These are phyloP conservation scores for Ethmia dodecea DNA, from an alignment of 2,888 invertebrate species.

Conservation along the genomic window DNA sequence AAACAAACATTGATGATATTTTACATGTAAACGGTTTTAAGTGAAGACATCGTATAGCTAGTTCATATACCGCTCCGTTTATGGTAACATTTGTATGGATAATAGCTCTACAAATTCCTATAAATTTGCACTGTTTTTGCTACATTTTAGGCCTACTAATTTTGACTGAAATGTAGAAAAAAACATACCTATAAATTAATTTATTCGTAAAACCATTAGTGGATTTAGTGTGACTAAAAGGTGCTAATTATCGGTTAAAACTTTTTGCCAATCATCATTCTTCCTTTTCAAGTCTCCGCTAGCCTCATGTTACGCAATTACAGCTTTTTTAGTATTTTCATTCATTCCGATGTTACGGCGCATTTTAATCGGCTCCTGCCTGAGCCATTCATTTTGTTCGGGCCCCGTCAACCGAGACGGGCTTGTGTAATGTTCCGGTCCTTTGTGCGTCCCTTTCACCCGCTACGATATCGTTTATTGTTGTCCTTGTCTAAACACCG, in stretches of 20 bases:
- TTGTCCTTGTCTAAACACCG: conserved; percentile 40
- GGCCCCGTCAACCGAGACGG: conserved; percentile 68
- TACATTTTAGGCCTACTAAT: background rate
- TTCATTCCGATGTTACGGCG: conserved; percentile 62
- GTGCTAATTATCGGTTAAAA: background rate
- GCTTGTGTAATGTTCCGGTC: conserved; percentile 70
- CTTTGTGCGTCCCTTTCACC: conserved; percentile 29
- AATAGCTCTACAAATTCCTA: too few relatives aligned
- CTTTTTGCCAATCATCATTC: conserved; percentile 20
- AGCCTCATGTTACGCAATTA: conserved; percentile 63
- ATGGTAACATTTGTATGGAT: too few relatives aligned
- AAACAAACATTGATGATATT: too few relatives aligned
- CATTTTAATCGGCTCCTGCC: conserved; percentile 64
- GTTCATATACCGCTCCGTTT: too few relatives aligned
- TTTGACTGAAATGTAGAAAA: background rate
- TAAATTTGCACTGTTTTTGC: background rate
- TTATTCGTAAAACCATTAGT: background rate
- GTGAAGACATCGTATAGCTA: too few relatives aligned
- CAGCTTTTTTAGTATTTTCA: conserved; percentile 55
- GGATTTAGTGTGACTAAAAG: background rate
- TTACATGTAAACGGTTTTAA: too few relatives aligned
- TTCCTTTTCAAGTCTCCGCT: conserved; percentile 32
- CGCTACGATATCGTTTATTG: conserved; percentile 10
- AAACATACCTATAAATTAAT: too few relatives aligned
- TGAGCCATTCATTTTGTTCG: conserved; percentile 69